Base-by-base conservation (phyloP, 2,888 invertebrate species). In the Linhomoeus sp. region DNA sequence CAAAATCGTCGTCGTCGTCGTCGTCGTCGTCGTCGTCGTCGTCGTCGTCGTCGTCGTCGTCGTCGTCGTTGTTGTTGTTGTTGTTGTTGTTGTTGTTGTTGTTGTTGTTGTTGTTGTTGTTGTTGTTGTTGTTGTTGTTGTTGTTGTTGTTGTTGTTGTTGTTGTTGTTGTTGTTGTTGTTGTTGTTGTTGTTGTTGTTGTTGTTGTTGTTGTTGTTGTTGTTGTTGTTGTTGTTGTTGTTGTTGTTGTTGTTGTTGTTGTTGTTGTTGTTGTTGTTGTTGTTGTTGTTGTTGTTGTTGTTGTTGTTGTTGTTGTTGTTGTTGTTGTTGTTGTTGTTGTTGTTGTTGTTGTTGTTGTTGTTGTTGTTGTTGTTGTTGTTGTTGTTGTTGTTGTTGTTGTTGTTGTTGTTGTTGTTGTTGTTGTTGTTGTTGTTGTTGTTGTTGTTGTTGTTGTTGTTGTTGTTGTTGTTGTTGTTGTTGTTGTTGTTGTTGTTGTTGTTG, bases 41-140 rank as follows among this genome's bases (percentile, higher is more conserved):
- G 33, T 33, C 15, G 33, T 33, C 15, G 33, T 33, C 15, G 33
- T 33, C 33, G 33, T 33, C 15, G 33, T 33, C 15, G 33, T 33
- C 19, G 38, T n/a, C 7, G 19, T n/a, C 19, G 38, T 38, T 38
- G 38, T 38, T 38, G 38, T 38, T 38, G 38, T 38, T 38, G 38
- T 38, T 38, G 38, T 38, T 38, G 38, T 38, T 38, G 38, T 38
- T 38, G 38, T 38, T 38, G 38, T 38, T 38, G 38, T 38, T 38
- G 38, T 38, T 38, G 38, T 38, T 38, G 38, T 38, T 38, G 38
- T 38, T 38, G 38, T 38, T 38, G 38, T 38, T 38, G 38, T 38
- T 38, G 38, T 38, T 38, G 38, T 38, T 38, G 38, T 38, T 38
- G 38, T 38, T 38, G 38, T 38, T 38, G 38, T 38, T 38, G 38